A percentile compares a stretch with the other conserved stretches of the same genome.
Evolutionary conservation across 2,888 invertebrate genomes (phyloP).

Genomic region (Molorchus minor): DNA sequence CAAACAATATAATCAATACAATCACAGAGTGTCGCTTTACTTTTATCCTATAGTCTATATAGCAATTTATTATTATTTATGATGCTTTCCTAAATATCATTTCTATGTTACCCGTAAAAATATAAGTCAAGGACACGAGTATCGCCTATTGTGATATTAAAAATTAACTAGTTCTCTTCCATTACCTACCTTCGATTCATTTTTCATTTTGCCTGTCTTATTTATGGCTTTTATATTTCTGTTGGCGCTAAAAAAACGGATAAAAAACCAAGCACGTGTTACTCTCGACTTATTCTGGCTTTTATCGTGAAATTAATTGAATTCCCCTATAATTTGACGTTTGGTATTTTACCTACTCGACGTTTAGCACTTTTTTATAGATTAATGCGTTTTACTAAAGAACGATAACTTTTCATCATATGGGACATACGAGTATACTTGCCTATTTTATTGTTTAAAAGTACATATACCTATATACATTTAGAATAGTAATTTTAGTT

Average conservation of each 20-base stretch:
- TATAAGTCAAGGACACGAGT: too few relatives aligned
- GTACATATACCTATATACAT: too few relatives aligned
- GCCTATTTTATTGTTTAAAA: too few relatives aligned
- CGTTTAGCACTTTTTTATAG: background rate
- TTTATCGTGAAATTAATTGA: slow-evolving; percentile 21
- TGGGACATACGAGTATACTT: too few relatives aligned
- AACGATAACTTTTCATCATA: background rate
- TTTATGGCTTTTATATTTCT: slow-evolving; percentile 30
- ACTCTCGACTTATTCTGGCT: slow-evolving; percentile 4
- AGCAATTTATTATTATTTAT: slow-evolving; percentile 16
- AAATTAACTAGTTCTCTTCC: slow-evolving; percentile 38
- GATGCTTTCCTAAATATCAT: too few relatives aligned
- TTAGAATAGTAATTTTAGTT: too few relatives aligned
- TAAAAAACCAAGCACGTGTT: slow-evolving; percentile 12
- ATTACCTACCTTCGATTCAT: slow-evolving; percentile 29
- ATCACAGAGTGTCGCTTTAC: too few relatives aligned
- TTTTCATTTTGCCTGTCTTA: slow-evolving; percentile 29
- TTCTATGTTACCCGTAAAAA: slow-evolving; percentile 1
- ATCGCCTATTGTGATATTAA: slow-evolving; percentile 39
- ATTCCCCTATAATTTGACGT: slow-evolving; percentile 17
- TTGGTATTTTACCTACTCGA: slow-evolving; percentile 1
- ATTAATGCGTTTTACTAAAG: background rate
- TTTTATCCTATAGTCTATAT: too few relatives aligned
- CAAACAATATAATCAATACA: too few relatives aligned
- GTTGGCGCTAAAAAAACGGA: slow-evolving; percentile 1